phyloP scores from a whole-genome alignment of 2,113 vertebrate species.

The Macquaria australasica region DNA sequence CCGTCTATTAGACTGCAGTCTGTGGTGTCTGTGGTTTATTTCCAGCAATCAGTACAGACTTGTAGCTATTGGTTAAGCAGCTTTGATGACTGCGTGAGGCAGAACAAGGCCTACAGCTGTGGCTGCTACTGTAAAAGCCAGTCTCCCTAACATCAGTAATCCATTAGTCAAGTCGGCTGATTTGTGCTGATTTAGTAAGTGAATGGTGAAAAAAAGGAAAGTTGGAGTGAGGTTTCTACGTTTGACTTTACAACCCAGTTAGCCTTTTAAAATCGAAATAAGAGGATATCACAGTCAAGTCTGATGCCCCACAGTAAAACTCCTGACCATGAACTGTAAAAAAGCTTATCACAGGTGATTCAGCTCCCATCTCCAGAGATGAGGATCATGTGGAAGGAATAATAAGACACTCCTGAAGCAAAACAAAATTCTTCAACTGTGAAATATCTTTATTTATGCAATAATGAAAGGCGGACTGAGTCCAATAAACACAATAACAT shows the following conservation, averaged over 20 bases:
- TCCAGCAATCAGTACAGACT: neutral
- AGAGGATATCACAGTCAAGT: neutral
- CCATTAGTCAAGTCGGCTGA: neutral
- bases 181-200: neutral
- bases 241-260: neutral
- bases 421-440: constrained; percentile 37
- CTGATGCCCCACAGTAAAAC: constrained; percentile 17
- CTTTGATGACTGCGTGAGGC: neutral
- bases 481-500: constrained; percentile 68
- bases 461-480: constrained; percentile 51
- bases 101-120: neutral
- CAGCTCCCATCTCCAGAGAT: neutral
- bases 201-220: neutral
- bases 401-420: constrained; percentile 13
- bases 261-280: neutral
- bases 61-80: constrained; percentile 6
- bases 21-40: neutral
- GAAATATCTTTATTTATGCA: constrained; percentile 73
- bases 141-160: neutral
- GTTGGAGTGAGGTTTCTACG: neutral
- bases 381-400: constrained; percentile 12
- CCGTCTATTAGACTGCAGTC: neutral
- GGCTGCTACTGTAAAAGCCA: neutral
- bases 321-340: constrained; percentile 18
- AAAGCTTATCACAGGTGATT: constrained; percentile 2